These are phyloP conservation scores for Acomys russatus DNA, from an alignment of 2,797 vertebrate species.

Conservation along the genomic window DNA sequence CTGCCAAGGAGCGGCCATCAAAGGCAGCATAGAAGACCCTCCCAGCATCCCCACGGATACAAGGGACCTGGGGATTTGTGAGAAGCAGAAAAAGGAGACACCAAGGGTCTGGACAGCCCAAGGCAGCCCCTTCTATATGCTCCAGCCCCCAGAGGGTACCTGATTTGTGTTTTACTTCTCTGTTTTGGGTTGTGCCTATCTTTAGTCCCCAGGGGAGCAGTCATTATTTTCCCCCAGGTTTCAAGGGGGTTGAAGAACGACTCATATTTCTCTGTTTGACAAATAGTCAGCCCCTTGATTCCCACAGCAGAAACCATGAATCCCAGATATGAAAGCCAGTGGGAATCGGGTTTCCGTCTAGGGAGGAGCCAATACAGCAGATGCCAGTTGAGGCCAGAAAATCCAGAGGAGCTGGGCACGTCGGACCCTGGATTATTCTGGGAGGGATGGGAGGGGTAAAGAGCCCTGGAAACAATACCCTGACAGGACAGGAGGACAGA, in stretches of 20 bases:
- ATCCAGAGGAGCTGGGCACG: neutral
- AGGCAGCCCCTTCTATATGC: neutral
- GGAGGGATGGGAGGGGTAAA: neutral
- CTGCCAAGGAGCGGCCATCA: neutral
- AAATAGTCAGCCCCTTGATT: slow-evolving; percentile 78
- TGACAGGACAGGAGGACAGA: neutral
- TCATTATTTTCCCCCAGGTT: slow-evolving; percentile 75
- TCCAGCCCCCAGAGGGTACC: neutral
- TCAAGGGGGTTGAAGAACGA: slow-evolving; percentile 66
- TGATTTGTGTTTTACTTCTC: slow-evolving; percentile 67
- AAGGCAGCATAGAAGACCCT: neutral
- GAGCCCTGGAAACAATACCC: neutral
- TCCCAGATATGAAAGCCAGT: slow-evolving; percentile 76
- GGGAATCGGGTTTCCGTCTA: slow-evolving; percentile 63
- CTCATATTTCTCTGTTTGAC: slow-evolving; percentile 85
- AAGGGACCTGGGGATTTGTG: neutral
- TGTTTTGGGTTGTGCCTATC: slow-evolving; percentile 66
- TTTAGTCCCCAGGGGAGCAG: slow-evolving; percentile 69
- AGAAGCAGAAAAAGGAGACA: neutral
- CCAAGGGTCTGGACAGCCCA: neutral
- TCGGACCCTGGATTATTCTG: neutral
- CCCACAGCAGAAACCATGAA: slow-evolving; percentile 76
- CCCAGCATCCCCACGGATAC: neutral
- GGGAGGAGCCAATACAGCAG: slow-evolving; percentile 23
- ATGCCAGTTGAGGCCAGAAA: slow-evolving; percentile 59